Conservation (phyloP, 2,113 vertebrate genomes). For the Apaloderma vittatum region DNA sequence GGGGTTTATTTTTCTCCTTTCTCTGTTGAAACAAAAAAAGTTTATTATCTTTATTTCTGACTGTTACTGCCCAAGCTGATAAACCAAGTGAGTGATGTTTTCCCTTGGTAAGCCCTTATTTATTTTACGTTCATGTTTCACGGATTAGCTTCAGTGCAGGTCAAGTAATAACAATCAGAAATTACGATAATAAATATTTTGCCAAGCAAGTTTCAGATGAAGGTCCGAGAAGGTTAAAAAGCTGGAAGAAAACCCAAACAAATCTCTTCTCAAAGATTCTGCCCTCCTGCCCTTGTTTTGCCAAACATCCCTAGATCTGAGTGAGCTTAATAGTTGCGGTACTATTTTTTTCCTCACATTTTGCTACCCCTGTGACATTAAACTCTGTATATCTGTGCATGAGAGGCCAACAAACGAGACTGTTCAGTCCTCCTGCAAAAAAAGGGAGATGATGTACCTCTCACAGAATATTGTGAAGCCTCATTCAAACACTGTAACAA, state of each 20-base stretch:
- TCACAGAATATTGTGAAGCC: neutral
- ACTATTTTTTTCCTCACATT: neutral
- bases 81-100: constrained; percentile 47
- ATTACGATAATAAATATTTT: constrained; percentile 76
- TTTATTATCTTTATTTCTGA: constrained; percentile 75
- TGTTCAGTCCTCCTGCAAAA: neutral
- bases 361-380: neutral
- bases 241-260: neutral
- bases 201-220: constrained; percentile 24
- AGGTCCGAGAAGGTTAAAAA: neutral
- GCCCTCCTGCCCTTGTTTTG: neutral
- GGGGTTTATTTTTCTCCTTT: constrained; percentile 43
- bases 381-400: neutral
- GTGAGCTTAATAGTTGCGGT: neutral
- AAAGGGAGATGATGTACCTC: neutral
- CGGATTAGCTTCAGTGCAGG: constrained; percentile 54
- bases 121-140: constrained; percentile 56
- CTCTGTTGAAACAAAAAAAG: constrained; percentile 62
- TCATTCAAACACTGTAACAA: neutral
- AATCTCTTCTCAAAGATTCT: neutral
- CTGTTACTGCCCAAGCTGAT: constrained; percentile 33
- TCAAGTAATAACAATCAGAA: constrained; percentile 70
- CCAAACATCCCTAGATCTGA: neutral
- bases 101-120: constrained; percentile 54
- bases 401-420: neutral